Conservation (phyloP, 2,888 invertebrate genomes). For the Thecocarcelia acutangulata region DNA sequence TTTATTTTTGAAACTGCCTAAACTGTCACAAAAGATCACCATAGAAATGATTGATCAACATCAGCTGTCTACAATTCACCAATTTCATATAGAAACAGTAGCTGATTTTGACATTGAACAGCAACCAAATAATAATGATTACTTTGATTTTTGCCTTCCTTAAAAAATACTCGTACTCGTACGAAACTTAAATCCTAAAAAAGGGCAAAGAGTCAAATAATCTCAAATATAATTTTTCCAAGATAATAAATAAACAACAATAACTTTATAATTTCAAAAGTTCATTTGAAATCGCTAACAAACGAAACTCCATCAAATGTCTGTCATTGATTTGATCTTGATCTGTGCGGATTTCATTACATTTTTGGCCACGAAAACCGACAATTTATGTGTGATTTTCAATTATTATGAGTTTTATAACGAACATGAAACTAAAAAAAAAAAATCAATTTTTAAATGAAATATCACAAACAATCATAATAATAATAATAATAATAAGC, state of each 20-base stretch:
- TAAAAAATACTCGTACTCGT: neutral
- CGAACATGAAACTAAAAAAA: slow-evolving; percentile 10
- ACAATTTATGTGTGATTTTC: slow-evolving; percentile 64
- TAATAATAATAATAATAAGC: slow-evolving; percentile 43
- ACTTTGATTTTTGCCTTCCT: slow-evolving; percentile 23
- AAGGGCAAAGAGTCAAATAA: slow-evolving; percentile 41
- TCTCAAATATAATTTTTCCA: slow-evolving; percentile 44
- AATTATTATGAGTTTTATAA: slow-evolving; percentile 53
- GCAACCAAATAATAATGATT: slow-evolving; percentile 45
- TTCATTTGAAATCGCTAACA: neutral
- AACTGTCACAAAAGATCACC: slow-evolving; percentile 54
- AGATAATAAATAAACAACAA: slow-evolving; percentile 46
- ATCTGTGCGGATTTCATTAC: slow-evolving; percentile 26
- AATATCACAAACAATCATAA: slow-evolving; percentile 41
- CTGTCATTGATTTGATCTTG: slow-evolving; percentile 40
- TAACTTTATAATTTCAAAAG: slow-evolving; percentile 35
- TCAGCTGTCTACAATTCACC: slow-evolving; percentile 31
- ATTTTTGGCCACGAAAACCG: slow-evolving; percentile 20
- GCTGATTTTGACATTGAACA: slow-evolving; percentile 55
- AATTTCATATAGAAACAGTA: slow-evolving; percentile 37
- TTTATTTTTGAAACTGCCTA: slow-evolving; percentile 17
- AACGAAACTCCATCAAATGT: slow-evolving; percentile 26
- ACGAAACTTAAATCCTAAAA: slow-evolving; percentile 23
- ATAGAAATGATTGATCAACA: slow-evolving; percentile 50
- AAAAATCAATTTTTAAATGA: slow-evolving; percentile 37